phyloP scores from a whole-genome alignment of 2,113 vertebrate species.

The Pristiophorus japonicus region DNA sequence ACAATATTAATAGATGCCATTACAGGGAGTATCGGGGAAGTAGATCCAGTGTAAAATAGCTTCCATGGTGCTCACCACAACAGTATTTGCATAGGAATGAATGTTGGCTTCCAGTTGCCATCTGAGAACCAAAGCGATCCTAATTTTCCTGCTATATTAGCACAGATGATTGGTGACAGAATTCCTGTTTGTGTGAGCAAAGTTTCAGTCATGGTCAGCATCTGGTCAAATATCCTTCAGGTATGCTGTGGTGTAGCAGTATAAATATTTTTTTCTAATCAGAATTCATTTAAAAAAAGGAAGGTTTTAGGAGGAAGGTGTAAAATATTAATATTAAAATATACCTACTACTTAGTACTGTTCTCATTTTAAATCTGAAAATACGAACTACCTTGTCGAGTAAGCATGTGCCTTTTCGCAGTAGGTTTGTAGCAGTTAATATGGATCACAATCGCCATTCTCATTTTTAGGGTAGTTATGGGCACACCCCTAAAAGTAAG shows the following conservation, averaged over 20 bases:
- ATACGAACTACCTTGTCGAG: neutral
- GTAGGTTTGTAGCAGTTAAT: neutral
- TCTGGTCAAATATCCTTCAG: neutral
- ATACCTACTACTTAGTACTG: neutral
- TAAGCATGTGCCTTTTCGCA: neutral
- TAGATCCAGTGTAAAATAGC: neutral
- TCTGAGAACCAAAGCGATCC: neutral
- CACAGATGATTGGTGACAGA: neutral
- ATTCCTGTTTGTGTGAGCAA: neutral
- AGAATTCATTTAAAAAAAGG: neutral
- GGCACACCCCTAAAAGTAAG: neutral
- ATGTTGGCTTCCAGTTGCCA: neutral
- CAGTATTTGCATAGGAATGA: neutral
- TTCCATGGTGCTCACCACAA: neutral
- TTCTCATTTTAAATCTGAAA: neutral
- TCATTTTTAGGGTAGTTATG: neutral
- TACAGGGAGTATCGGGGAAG: neutral
- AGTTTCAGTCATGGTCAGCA: neutral
- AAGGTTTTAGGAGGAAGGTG: neutral
- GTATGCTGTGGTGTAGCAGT: neutral
- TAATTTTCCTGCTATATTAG: neutral
- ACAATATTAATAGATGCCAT: neutral
- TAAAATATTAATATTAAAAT: neutral
- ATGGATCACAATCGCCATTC: neutral
- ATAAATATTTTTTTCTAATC: neutral